Conservation (phyloP, 1,140 invertebrate species). For the Trichomalopsis sarcophagae region DNA sequence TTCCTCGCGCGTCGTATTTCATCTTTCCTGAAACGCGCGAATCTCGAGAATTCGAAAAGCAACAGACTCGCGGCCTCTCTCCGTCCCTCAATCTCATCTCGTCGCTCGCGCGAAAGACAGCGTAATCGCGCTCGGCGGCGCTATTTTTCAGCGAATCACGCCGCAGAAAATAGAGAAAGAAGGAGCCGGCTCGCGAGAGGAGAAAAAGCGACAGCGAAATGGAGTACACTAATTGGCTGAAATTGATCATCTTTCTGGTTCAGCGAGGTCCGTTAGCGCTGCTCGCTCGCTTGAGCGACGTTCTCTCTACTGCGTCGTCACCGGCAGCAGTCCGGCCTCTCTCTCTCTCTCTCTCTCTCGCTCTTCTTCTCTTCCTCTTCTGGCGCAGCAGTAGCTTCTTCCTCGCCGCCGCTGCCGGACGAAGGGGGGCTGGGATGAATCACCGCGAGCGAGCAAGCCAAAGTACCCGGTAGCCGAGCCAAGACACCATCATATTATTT, state of each 20-base stretch:
- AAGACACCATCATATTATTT: slow-evolving; percentile 68
- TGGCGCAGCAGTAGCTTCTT: too few species aligned
- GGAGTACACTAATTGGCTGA: slow-evolving; percentile 42
- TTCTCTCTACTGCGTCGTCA: slow-evolving; percentile 16
- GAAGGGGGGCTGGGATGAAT: slow-evolving; percentile 58
- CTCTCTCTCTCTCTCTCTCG: not conserved
- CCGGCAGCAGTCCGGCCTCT: not conserved
- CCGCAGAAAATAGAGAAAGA: slow-evolving; percentile 2
- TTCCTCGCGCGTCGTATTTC: too few species aligned
- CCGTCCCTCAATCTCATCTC: not conserved
- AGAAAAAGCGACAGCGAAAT: not conserved
- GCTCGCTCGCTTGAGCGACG: slow-evolving; percentile 10
- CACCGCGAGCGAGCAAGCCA: slow-evolving; percentile 59
- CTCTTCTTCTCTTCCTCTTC: not conserved
- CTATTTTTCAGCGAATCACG: not conserved
- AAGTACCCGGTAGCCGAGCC: slow-evolving; percentile 67
- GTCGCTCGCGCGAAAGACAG: not conserved
- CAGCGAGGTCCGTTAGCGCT: not conserved
- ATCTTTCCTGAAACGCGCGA: too few species aligned
- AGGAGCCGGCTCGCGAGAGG: not conserved
- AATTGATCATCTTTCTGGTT: slow-evolving; percentile 46
- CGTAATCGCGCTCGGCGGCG: not conserved
- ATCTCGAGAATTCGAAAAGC: too few species aligned
- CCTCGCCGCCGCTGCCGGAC: not conserved
- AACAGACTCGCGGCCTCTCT: not conserved